Evolutionary conservation across 2,113 vertebrate genomes (phyloP).

Genomic region (Solea senegalensis): DNA sequence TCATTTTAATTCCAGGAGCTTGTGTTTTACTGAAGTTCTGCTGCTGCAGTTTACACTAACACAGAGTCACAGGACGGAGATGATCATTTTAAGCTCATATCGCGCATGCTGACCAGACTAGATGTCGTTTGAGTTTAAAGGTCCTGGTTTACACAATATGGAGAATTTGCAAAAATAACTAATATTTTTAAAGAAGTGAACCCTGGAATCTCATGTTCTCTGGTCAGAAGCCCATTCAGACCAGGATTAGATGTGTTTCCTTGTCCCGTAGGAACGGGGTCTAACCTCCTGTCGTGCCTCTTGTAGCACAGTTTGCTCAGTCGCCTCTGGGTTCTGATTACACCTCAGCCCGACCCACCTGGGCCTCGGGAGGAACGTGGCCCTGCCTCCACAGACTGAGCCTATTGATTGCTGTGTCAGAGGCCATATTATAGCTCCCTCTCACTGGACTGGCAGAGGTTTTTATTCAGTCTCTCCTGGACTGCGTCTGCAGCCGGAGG

Average conservation of each 20-base stretch:
- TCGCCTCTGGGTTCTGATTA: slow-evolving; percentile 60
- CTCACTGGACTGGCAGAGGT: slow-evolving; percentile 56
- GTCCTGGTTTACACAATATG: too few species aligned
- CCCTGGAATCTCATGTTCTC: too few species aligned
- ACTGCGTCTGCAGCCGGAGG: slow-evolving; percentile 48
- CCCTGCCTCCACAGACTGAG: slow-evolving; percentile 69
- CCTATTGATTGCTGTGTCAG: slow-evolving; percentile 79
- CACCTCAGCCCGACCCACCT: slow-evolving; percentile 48
- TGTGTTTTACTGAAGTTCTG: slow-evolving; percentile 77
- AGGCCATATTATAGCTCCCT: slow-evolving; percentile 70
- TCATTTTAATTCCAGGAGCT: slow-evolving; percentile 75
- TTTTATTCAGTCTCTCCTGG: slow-evolving; percentile 50
- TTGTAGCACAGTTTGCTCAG: slow-evolving; percentile 39
- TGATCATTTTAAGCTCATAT: too few species aligned
- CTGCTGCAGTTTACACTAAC: slow-evolving; percentile 1
- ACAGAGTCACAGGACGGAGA: too few species aligned
- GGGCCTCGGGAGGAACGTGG: slow-evolving; percentile 51
- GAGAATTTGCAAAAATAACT: too few species aligned
- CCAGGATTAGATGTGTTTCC: too few species aligned
- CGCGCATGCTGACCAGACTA: too few species aligned
- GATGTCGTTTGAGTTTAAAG: too few species aligned
- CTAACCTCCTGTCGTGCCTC: slow-evolving; percentile 17
- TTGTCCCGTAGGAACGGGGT: too few species aligned
- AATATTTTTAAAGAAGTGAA: too few species aligned
- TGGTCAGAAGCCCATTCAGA: too few species aligned